A percentile compares a stretch with the other conserved stretches of the same genome.
Conservation (phyloP, 2,797 vertebrate species). For the Pangasius djambal region DNA sequence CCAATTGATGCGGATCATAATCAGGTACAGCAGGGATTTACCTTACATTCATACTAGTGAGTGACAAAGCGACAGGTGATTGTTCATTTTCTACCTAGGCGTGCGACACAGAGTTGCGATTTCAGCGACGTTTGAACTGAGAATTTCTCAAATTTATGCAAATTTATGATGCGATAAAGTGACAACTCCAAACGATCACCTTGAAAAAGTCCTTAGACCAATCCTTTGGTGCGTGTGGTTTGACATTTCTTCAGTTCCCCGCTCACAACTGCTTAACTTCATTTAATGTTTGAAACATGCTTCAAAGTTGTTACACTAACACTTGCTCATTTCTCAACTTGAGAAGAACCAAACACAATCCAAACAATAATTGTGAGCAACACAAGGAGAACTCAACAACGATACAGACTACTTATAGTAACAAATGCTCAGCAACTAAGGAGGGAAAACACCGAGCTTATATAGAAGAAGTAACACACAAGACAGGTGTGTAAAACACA, state of each 20-base stretch:
- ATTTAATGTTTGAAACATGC: not conserved
- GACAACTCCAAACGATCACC: too few relatives aligned
- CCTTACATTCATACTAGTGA: too few relatives aligned
- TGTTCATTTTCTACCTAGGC: too few relatives aligned
- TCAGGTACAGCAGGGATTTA: slow-evolving; percentile 50
- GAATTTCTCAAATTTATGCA: not conserved
- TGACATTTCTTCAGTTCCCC: not conserved
- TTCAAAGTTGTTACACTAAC: not conserved
- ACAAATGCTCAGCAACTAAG: not conserved
- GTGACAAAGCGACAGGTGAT: too few relatives aligned
- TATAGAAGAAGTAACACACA: not conserved
- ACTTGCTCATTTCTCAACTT: not conserved
- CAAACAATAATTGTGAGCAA: not conserved
- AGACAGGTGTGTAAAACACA: not conserved
- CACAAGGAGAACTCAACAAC: not conserved
- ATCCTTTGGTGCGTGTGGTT: too few relatives aligned
- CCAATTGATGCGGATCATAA: slow-evolving; percentile 36
- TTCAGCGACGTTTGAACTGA: too few relatives aligned
- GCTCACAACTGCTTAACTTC: not conserved
- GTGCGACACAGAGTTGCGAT: too few relatives aligned
- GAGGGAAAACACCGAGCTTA: not conserved
- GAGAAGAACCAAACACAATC: not conserved
- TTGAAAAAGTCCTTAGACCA: too few relatives aligned
- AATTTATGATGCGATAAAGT: not conserved
- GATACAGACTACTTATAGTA: not conserved